Evolutionary conservation across 2,797 vertebrate species (phyloP).

Genomic region (Gorsachius magnificus): DNA sequence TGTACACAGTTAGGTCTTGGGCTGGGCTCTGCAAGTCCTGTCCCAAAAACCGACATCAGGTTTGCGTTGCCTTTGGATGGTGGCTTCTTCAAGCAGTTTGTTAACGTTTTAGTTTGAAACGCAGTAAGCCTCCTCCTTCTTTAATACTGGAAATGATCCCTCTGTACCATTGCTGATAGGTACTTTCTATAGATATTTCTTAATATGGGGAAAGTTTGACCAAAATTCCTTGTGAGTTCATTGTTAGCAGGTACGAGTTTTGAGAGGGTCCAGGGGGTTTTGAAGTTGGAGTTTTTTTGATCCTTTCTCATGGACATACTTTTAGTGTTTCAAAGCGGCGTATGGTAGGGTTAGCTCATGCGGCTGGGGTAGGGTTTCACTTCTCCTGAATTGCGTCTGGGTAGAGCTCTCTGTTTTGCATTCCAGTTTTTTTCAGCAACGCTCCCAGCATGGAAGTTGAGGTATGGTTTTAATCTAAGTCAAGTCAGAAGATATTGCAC

Average conservation of each 20-base stretch:
- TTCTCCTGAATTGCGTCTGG: neutral
- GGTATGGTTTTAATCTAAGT: conserved; percentile 70
- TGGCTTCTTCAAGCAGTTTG: neutral
- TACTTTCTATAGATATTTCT: neutral
- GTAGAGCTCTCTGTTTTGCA: conserved; percentile 22
- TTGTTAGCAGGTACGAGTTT: neutral
- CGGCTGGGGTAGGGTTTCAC: conserved; percentile 27
- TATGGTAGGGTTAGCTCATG: neutral
- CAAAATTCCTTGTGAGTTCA: neutral
- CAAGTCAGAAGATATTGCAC: conserved; percentile 33
- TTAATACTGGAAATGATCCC: neutral
- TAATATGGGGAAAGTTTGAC: neutral
- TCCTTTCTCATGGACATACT: neutral
- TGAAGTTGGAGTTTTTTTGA: neutral
- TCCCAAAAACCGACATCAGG: conserved; percentile 28
- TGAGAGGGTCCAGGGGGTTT: neutral
- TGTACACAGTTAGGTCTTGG: neutral
- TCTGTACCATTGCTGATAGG: neutral
- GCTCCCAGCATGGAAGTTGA: conserved; percentile 22
- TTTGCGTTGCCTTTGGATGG: neutral
- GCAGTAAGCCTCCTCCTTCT: neutral
- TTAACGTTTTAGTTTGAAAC: neutral
- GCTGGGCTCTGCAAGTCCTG: neutral
- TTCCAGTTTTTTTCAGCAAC: conserved; percentile 42
- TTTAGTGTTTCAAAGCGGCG: neutral